Percentiles rank a stretch among this genome's conserved stretches.
Evolutionary conservation across 2,113 vertebrate species (phyloP).

Genomic region (Ctenomys sociabilis): DNA sequence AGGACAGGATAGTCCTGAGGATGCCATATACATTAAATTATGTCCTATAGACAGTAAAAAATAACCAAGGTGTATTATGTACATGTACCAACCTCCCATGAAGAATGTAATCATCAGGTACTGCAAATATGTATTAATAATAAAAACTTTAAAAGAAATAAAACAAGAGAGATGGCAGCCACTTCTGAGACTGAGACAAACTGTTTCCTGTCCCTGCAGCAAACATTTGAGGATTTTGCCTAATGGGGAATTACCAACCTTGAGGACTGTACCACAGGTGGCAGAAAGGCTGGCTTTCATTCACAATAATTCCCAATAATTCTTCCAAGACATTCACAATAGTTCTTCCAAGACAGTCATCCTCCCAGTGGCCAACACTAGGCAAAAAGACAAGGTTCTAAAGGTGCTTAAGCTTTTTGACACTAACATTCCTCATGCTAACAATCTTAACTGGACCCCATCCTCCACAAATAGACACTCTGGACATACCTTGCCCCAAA

Average conservation of each 20-base stretch:
- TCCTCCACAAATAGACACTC: background rate
- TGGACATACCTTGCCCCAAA: background rate
- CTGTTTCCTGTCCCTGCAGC: background rate
- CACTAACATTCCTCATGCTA: background rate
- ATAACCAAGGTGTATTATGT: background rate
- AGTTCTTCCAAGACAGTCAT: background rate
- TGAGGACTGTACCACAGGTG: background rate
- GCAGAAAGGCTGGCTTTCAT: background rate
- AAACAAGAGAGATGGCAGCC: background rate
- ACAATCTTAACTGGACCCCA: background rate
- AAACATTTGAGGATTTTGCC: constrained; percentile 38
- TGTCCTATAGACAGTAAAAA: background rate
- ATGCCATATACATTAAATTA: background rate
- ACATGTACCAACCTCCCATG: background rate
- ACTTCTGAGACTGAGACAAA: background rate
- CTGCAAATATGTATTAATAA: background rate
- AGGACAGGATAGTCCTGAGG: background rate
- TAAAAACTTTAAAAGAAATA: background rate
- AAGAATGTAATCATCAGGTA: background rate
- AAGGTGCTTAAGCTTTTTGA: background rate
- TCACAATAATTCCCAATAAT: background rate
- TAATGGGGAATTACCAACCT: background rate
- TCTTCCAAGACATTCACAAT: background rate
- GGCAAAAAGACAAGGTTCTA: background rate
- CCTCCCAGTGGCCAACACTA: background rate